Evolutionary conservation across 2,888 invertebrate genomes (phyloP), one percentile per base, ranked within the genome.

Genomic region (Lasioglossum morio): DNA sequence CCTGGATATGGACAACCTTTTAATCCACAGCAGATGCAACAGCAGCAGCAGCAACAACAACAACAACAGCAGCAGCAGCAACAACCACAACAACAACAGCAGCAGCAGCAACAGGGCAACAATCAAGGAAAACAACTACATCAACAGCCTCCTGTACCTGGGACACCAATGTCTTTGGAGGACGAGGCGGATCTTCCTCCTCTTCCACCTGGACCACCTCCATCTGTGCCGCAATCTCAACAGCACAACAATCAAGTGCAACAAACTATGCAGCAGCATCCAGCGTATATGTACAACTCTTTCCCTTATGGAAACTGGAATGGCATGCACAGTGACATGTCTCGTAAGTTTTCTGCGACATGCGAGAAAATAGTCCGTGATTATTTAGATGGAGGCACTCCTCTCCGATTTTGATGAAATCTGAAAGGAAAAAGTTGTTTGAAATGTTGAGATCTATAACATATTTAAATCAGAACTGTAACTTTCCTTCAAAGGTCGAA

Each of bases 161-260:
- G 95, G 27, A 96, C 95, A 27, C 95, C 96, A 1, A 96, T 96
- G 88, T 95, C 96, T 88, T 95, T 96, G 81, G 96, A 95, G 90
- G 95, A 95, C 79, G 95, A 95, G 89, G 94, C 95, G 74, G 95
- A 95, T 87, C 94, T 96, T 85, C 96, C 96, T n/a, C 96, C 97
- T 82, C 94, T 96, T 85, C 97, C 97, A 27, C 96, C 96, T 57
- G 96, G 96, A 77, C 96, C 97, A 75, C 96, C 96, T 81, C 96
- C 96, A 27, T 91, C 94, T 37, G 92, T 83, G 53, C 93, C 92
- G 43, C 43, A 92, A 91, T 73, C 92, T 93, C 89, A 94, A 88
- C 91, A 90, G 80, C 85, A 92, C 53, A 92, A 88, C n/a, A 90
- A 82, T 94, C 93, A 87, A 80, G 74, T 83, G 14, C 92, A 92